A percentile compares a stretch with the other conserved stretches of the same genome.
Conservation (phyloP, 64 coral and sea anemone genomes). For the Montipora cactus region DNA sequence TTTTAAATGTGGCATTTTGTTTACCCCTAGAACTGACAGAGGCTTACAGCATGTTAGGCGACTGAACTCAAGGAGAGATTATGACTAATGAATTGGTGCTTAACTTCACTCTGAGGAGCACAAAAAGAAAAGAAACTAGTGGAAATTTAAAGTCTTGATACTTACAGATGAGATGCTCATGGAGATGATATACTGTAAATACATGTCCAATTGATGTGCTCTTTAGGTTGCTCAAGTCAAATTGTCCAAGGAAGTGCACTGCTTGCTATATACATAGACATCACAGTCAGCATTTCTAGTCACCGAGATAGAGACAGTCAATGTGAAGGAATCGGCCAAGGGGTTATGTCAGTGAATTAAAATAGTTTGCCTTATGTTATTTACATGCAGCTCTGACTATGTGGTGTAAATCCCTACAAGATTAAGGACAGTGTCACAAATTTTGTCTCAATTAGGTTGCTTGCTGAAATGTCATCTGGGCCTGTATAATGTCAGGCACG, state of each 20-base stretch:
- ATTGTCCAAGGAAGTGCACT: constrained; percentile 41
- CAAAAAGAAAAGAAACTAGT: background rate
- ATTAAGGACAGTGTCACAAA: background rate
- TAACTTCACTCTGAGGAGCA: constrained; percentile 87
- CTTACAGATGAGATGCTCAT: no score
- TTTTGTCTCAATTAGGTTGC: constrained; percentile 15
- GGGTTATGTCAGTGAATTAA: constrained; percentile 22
- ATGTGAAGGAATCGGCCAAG: constrained; percentile 65
- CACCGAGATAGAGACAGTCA: constrained; percentile 43
- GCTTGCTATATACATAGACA: background rate
- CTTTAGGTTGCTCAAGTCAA: constrained; percentile 63
- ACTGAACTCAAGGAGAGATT: constrained; percentile 82
- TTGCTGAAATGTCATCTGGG: constrained; percentile 60
- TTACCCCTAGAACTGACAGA: constrained; percentile 64
- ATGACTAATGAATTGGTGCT: constrained; percentile 90
- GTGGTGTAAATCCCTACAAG: background rate
- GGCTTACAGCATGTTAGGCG: constrained; percentile 79
- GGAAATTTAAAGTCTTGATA: no score
- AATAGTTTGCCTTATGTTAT: no score
- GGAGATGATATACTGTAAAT: no score
- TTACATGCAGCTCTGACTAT: no score
- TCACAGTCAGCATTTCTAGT: constrained; percentile 19
- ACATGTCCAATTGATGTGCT: no score
- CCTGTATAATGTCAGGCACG: constrained; percentile 26
- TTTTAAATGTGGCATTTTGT: no score